These are phyloP conservation scores for Melipona bicolor DNA, from an alignment of 2,888 invertebrate genomes.

Conservation along the genomic window DNA sequence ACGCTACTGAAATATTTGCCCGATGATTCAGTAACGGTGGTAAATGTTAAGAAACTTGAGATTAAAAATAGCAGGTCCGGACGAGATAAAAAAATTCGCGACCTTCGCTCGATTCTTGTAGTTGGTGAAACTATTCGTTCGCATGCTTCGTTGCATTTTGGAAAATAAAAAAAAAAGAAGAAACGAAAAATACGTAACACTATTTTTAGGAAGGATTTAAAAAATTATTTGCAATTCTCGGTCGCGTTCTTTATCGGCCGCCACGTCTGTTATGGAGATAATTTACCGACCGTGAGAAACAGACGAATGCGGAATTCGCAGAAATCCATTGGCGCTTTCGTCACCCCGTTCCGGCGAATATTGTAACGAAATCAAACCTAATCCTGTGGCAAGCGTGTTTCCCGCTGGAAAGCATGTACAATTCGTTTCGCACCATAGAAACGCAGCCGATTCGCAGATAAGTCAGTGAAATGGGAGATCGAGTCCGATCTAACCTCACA, in stretches of 20 bases:
- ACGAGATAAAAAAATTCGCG: background rate
- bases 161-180: background rate
- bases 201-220: background rate
- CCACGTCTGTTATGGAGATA: constrained; percentile 48
- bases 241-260: constrained; percentile 44
- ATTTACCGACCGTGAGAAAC: constrained; percentile 62
- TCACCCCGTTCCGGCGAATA: constrained; percentile 13
- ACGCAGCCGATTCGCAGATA: background rate
- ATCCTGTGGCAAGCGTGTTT: background rate
- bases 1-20: constrained; percentile 48
- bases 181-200: background rate
- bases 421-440: background rate
- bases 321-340: constrained; percentile 41
- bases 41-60: constrained; percentile 39
- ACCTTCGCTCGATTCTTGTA: background rate
- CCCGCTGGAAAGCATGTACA: background rate
- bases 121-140: background rate
- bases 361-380: background rate
- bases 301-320: constrained; percentile 37
- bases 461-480: background rate
- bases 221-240: constrained; percentile 22
- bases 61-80: constrained; percentile 34
- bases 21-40: constrained; percentile 43
- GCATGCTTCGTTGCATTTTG: background rate
- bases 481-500: constrained; percentile 4